These are phyloP conservation scores for Serranus cabrilla DNA, from an alignment of 2,797 vertebrate species.

Conservation along the genomic window DNA sequence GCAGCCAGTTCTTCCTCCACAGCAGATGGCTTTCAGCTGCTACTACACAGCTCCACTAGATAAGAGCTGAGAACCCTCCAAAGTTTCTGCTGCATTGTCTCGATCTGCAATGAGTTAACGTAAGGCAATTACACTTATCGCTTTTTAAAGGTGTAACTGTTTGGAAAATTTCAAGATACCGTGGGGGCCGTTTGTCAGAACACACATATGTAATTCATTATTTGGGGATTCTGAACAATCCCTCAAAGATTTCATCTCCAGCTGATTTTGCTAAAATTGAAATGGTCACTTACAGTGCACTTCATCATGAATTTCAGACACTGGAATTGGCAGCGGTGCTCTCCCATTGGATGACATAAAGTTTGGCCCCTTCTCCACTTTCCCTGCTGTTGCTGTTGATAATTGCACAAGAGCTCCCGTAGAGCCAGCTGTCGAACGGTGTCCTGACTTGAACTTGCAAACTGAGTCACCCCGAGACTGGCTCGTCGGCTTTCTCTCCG, in stretches of 20 bases:
- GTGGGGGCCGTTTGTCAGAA: conserved; percentile 12
- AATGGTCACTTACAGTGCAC: conserved; percentile 40
- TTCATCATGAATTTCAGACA: conserved; percentile 60
- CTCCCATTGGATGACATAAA: conserved; percentile 65
- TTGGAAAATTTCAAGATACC: conserved; percentile 30
- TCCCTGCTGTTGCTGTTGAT: conserved; percentile 75
- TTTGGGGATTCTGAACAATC: conserved; percentile 10
- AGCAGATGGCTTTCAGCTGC: conserved; percentile 88
- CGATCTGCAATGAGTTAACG: conserved; percentile 56
- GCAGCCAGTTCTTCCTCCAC: conserved; percentile 84
- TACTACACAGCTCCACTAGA: conserved; percentile 63
- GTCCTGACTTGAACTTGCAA: conserved; percentile 83
- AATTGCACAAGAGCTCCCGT: conserved; percentile 82
- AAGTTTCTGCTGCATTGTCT: conserved; percentile 68
- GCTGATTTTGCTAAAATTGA: conserved; percentile 42
- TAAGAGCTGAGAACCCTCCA: conserved; percentile 60
- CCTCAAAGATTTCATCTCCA: conserved; percentile 20
- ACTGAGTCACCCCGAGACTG: conserved; percentile 77
- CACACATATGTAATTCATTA: conserved; percentile 21
- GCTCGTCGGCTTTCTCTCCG: conserved; percentile 54
- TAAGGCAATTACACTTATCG: conserved; percentile 44
- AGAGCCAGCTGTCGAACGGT: conserved; percentile 83
- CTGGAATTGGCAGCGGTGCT: conserved; percentile 38
- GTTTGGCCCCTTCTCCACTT: conserved; percentile 62
- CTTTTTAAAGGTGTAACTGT: conserved; percentile 45